Evolutionary conservation across 2,888 invertebrate genomes (phyloP), one percentile per base, ranked within the genome.

Genomic region (Drosophila niveifrons): DNA sequence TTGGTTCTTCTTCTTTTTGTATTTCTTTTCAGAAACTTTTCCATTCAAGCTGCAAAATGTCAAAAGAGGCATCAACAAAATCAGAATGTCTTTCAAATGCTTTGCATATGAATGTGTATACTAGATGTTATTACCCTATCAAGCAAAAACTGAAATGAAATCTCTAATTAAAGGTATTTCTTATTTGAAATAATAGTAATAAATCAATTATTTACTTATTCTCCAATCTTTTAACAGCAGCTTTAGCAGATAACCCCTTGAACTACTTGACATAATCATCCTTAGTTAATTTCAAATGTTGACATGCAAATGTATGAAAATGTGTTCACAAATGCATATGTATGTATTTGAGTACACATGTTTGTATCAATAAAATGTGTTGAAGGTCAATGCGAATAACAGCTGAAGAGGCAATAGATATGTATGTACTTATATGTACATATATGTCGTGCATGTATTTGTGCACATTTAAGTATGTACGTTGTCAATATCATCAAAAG

Each of bases 41-140:
- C 78, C 68, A 75, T 75, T 59, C 66, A 78, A 66, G 75, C 78
- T 75, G 79, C 75, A 75, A 78, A 69, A 69, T 72, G 68, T 78
- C 75, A 78, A 59, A 55, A 67, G 59, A 55, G 58, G 53, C 59
- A 63, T 53, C 47, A 31, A 51, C n/a, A 52, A 66, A 15, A 46
- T 47, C 28, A 39, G 52, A 64, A 28, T 39, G 23, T 34, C 28
- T 44, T 64, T 71, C 10, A 58, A 48, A 39, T 48, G 48, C 10
- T n/a, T 15, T 28, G 31, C 34, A 28, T 11, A 34, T 61, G 13
- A 8, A 7, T 23, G 15, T 7, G 8, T 13, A 13, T 6, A 13
- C 7, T 47, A 47, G 17, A 36, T 36, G 36, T 4, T n/a, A 4
- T 36, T 36, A 6, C 36, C 36, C 36, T 36, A 36, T n/a, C n/a